Evolutionary conservation across 2,888 invertebrate species (phyloP), one percentile per base, ranked within the genome.

Genomic region (Noctua fimbriata): DNA sequence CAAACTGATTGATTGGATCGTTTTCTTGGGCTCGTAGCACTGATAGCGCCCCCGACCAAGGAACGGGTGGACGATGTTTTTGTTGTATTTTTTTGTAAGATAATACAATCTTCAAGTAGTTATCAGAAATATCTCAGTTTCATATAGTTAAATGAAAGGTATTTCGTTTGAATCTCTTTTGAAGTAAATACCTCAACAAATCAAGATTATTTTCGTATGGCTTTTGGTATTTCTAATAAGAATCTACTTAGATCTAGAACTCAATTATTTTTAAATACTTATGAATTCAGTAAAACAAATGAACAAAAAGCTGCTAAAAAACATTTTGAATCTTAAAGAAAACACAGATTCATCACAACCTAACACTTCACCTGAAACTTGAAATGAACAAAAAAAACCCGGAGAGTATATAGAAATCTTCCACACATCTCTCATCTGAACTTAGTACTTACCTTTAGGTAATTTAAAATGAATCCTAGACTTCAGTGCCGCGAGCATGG

Each of bases 1-100:
- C 89, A 82, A 77, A 79, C 90, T 90, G 90, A 89, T 90, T 88
- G 90, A 90, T 90, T 84, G 90, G 81, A 83, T 89, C 90, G 86
- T 89, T 90, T 90, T 84, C 83, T 88, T 81, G 82, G 82, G 82
- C 72, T 76, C 85, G 78, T 69, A 81, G 79, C 82, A 80, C 78
- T 85, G 88, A 88, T 88, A 88, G 81, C 89, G 75, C 73, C 87
- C 69, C 32, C 41, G 63, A 88, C 52, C 1, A 55, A 87, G 7
- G 70, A 87, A 70, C 6, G 10, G 1, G 60, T 78, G 79, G 89
- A 88, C 66, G 32, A 41, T 76, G 55, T 41, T 60, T 65, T 52
- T 41, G 55, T n/a, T 4, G 52, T 52, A 52, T n/a, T 69, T 63
- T 58, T 72, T 24, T 41, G 32, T 44, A 52, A 36, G 24, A 41